phyloP scores from a whole-genome alignment of 1,140 invertebrate species.

The Diprion similis region DNA sequence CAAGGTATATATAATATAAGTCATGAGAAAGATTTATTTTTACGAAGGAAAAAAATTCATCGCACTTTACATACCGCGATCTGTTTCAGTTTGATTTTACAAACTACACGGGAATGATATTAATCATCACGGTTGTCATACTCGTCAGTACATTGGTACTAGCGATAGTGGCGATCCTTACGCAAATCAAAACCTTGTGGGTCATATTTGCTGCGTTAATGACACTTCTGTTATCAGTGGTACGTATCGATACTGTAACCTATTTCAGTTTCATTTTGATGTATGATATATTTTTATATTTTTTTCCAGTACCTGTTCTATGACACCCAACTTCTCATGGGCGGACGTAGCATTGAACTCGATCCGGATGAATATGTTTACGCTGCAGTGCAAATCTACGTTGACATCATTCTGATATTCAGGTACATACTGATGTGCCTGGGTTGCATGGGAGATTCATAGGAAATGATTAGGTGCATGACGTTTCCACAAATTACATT shows the following conservation, averaged over 20 bases:
- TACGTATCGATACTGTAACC: conserved; percentile 46
- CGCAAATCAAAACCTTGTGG: conserved; percentile 40
- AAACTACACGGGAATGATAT: conserved; percentile 61
- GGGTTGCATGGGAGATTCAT: background rate
- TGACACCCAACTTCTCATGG: conserved; percentile 75
- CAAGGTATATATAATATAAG: conserved; percentile 52
- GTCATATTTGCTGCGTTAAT: conserved; percentile 61
- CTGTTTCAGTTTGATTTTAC: conserved; percentile 68
- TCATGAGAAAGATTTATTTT: too few relatives aligned
- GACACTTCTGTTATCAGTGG: conserved; percentile 60
- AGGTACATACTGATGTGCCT: conserved; percentile 63
- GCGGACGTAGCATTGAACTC: conserved; percentile 68
- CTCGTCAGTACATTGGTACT: conserved; percentile 62
- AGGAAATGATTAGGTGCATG: background rate
- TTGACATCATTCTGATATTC: conserved; percentile 73
- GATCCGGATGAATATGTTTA: conserved; percentile 71
- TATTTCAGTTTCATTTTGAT: conserved; percentile 29
- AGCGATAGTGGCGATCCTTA: conserved; percentile 51
- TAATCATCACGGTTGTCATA: conserved; percentile 59
- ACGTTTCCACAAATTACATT: too few relatives aligned
- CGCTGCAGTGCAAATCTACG: conserved; percentile 69
- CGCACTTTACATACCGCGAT: background rate
- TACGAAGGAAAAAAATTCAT: too few relatives aligned
- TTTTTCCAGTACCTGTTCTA: conserved; percentile 68
- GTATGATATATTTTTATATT: background rate